Base-by-base conservation (phyloP, 2,888 invertebrate species). In the Omphaloscelis lunosa region DNA sequence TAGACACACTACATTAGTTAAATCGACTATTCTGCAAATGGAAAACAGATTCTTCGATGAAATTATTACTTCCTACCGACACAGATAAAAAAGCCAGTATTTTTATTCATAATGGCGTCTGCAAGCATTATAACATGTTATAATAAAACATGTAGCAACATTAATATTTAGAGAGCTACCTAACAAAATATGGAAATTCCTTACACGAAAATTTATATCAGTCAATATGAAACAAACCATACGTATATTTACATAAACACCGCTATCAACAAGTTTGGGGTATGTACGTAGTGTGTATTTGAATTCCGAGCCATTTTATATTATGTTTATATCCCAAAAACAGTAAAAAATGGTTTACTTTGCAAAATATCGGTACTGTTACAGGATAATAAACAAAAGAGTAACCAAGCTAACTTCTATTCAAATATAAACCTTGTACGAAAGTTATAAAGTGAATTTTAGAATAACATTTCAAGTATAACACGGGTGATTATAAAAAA, bases 161-260 rank as follows among this genome's bases (percentile, higher is more conserved):
- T 79, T 85, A 85, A 85, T 85, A 87, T 80, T 87, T 94, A 95
- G 95, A 95, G 95, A 95, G 95, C 95, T 94, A 94, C 92, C 90
- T 92, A 93, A 91, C 89, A 92, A 90, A 85, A 84, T 86, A 93
- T 90, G 87, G 85, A 90, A 91, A 91, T 80, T 80, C 84, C 88
- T 87, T 90, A 90, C 73, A 82, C 66, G 63, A 84, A 81, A 77
- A 67, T 78, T 78, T 84, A 67, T 89, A 89, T 92, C 92, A 92
- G 92, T 92, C 92, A 90, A 82, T 88, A 88, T 84, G 85, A 90
- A 91, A 89, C 88, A 89, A 89, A 90, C 72, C 86, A 90, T 89
- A 90, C 85, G 88, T 88, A 87, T 65, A 72, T 82, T 76, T 75
- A 61, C 61, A 72, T 61, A 80, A 80, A 81, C 71, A 75, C 70